Evolutionary conservation across 2,797 vertebrate species (phyloP), one percentile per base, ranked within the genome.

Genomic region (Chloroceryle inda): DNA sequence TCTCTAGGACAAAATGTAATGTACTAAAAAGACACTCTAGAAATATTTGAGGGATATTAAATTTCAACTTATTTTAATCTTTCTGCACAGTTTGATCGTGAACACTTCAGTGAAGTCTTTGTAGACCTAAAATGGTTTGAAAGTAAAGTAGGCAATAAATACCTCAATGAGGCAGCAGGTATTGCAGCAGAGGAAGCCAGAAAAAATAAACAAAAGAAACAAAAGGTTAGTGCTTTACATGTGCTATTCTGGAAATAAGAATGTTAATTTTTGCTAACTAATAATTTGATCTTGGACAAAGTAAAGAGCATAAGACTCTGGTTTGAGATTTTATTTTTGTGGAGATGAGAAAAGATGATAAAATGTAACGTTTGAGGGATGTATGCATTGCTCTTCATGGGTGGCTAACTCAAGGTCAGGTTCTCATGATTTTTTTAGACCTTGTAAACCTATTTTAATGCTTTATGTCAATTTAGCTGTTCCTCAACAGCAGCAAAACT

Each of bases 51-150:
- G 55, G n/a, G 55, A 58, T 58, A 13, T 35, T 33, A 23, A 58
- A 23, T 58, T 58, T 56, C 13, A 94, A 94, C 21, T 93, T 45
- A 44, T 26, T 92, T 94, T 68, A 77, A 76, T 95, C 9, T 96
- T 77, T 84, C 24, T 95, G 18, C 90, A 44, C 95, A 99, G 99
- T 99, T 99, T 97, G 99, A 99, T 97, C 98, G 99, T 61, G 99
- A 99, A 64, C 99, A 99, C 97, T 99, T 99, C 95, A 99, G 96
- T 93, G 99, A 99, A 94, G 98, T 99, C 94, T 99, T 99, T 97
- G 99, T 99, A 95, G 99, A 99, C 96, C 97, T 99, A 67, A 99
- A 99, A 97, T 99, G 99, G 99, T 99, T 99, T 95, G 99, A 99
- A 98, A 99, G 99, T 97, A 99, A 99, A 98, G 99, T 99, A 67